Conservation (phyloP, 2,797 vertebrate species). For the Podargus strigoides region DNA sequence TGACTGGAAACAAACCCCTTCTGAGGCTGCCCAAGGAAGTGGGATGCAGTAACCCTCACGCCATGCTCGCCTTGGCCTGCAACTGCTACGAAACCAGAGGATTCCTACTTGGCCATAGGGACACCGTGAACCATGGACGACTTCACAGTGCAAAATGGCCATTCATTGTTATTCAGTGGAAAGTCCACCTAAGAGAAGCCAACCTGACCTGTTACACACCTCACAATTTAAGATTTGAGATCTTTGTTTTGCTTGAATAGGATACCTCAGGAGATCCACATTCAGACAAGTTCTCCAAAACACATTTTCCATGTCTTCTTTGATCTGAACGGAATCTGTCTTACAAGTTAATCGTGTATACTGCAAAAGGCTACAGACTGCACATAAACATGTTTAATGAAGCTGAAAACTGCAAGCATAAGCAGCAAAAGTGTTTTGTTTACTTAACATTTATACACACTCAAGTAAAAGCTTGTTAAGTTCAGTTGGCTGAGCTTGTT, state of each 20-base stretch:
- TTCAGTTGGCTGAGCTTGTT: slow-evolving; percentile 33
- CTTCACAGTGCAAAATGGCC: not conserved
- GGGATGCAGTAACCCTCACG: not conserved
- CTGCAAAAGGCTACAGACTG: not conserved
- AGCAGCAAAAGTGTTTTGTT: slow-evolving; percentile 32
- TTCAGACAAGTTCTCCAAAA: not conserved
- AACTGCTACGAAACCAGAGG: not conserved
- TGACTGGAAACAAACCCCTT: not conserved
- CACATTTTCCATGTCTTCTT: not conserved
- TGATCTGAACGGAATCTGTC: not conserved
- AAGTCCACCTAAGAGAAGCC: not conserved
- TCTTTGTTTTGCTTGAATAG: not conserved
- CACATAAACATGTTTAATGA: slow-evolving; percentile 20
- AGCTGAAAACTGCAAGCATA: slow-evolving; percentile 17
- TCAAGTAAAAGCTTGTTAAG: slow-evolving; percentile 38
- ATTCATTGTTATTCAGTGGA: not conserved
- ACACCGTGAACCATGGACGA: fast-evolving
- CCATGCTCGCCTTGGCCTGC: not conserved
- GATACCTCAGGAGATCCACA: not conserved
- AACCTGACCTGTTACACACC: not conserved
- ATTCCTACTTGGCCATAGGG: not conserved
- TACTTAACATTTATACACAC: slow-evolving; percentile 41
- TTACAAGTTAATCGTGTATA: not conserved
- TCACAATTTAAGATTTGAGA: not conserved
- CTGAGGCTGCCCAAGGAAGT: not conserved